Base-by-base conservation (phyloP, 2,113 vertebrate species). In the Peromyscus californicus region DNA sequence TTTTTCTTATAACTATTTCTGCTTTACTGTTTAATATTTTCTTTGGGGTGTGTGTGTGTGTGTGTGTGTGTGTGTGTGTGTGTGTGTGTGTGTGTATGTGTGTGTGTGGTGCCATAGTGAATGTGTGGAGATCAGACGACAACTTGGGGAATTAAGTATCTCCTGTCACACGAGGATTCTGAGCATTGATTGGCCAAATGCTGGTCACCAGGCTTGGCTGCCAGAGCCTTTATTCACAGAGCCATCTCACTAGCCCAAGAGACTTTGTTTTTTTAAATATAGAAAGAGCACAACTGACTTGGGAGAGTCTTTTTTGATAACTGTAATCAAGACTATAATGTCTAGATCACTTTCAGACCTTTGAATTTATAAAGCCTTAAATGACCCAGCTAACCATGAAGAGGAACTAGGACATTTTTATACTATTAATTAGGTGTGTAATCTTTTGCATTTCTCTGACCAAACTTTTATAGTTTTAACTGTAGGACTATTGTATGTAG, bases 351-450 rank as follows among this genome's bases (percentile, higher is more conserved):
- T 24, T 80, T 65, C 63, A 75, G 78, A 87, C n/a, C 7, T 94
- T 78, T 91, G 86, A 94, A 92, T 21, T 87, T 90, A 92, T 72
- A 76, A 95, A 97, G 36, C 72, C 54, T 93, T 95, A 42, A 54
- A 65, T 95, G 90, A 96, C 57, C 92, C 48, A 45, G 45, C 29
- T 91, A 89, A 90, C 33, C 72, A 0, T 74, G 31, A 69, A 63
- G 79, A 91, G 86, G n/a, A 42, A 84, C 42, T 59, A 61, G 39
- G 24, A 84, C 24, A 26, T 12, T 61, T 42, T 61, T 13, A 84
- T 13, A 26, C 19, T 61, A 91, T 97, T 94, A 95, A 61, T 92
- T 79, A 91, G 78, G 74, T 39, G 51, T 51, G 24, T 26, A 95
- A 74, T 89, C 15, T 93, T 93, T 93, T 75, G 21, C 7, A 69